phyloP scores from a whole-genome alignment of 2,113 vertebrate genomes.

The Vulpes lagopus region DNA sequence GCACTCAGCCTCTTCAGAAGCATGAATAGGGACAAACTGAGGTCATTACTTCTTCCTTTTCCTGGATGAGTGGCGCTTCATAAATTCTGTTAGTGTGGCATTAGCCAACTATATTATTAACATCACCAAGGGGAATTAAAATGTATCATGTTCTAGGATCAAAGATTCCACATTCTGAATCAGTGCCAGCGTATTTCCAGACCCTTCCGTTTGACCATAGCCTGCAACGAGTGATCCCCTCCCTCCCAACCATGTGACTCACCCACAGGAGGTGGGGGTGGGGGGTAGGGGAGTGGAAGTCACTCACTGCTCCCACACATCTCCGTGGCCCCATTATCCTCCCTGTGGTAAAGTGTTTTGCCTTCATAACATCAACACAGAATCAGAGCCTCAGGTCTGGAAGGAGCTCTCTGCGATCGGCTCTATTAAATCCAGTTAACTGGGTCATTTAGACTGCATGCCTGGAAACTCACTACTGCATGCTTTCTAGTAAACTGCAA shows the following conservation, averaged over 20 bases:
- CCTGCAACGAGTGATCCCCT: no score
- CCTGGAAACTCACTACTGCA: not conserved
- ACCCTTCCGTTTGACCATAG: not conserved
- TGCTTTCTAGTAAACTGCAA: not conserved
- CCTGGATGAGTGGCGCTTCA: not conserved
- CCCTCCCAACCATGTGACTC: not conserved
- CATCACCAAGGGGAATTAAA: conserved; percentile 59
- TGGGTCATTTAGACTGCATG: not conserved
- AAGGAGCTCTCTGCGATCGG: not conserved
- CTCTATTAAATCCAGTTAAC: not conserved
- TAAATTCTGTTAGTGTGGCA: conserved; percentile 48
- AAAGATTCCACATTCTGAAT: conserved; percentile 63
- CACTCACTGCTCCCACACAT: not conserved
- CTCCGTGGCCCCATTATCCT: not conserved
- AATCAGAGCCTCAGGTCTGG: not conserved
- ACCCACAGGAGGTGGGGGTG: no score
- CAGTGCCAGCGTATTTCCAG: conserved; percentile 39
- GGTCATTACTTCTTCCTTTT: conserved; percentile 39
- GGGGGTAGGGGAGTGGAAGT: not conserved
- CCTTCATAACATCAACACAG: not conserved
- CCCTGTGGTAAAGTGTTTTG: not conserved
- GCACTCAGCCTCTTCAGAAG: not conserved
- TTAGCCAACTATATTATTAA: conserved; percentile 57
- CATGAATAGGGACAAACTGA: not conserved
- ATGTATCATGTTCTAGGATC: conserved; percentile 60